Evolutionary conservation across 2,888 invertebrate species (phyloP).

Genomic region (Apotomis betuletana): DNA sequence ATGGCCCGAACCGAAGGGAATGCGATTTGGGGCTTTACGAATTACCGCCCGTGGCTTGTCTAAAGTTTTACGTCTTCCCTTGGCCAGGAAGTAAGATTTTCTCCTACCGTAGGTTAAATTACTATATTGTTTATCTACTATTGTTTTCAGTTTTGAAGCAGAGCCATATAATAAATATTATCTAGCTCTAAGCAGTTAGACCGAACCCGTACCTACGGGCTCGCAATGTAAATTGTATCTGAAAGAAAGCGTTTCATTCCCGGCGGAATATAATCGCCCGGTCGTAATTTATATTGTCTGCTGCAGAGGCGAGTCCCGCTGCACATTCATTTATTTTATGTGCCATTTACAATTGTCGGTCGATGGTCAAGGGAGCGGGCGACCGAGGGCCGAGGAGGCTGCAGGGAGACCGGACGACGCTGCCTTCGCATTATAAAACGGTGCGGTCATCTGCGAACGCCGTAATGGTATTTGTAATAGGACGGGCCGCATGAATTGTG

Average conservation of each 20-base stretch:
- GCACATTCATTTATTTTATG: constrained; percentile 85
- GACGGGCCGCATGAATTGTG: constrained; percentile 74
- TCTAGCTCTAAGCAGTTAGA: not conserved
- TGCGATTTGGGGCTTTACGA: too few species aligned
- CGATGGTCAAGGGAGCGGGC: constrained; percentile 83
- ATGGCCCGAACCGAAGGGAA: too few species aligned
- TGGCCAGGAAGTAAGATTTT: too few species aligned
- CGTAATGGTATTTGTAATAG: constrained; percentile 82
- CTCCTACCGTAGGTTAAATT: too few species aligned
- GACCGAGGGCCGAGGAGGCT: constrained; percentile 59
- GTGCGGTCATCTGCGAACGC: constrained; percentile 83
- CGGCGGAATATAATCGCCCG: constrained; percentile 84
- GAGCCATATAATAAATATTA: too few species aligned
- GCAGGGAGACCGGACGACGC: constrained; percentile 63
- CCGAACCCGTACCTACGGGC: constrained; percentile 6
- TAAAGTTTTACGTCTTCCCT: too few species aligned
- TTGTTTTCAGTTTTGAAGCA: too few species aligned
- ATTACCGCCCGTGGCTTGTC: too few species aligned
- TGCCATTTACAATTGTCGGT: constrained; percentile 85
- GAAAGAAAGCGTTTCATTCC: constrained; percentile 82
- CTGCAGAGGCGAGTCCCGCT: constrained; percentile 84
- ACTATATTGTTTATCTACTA: too few species aligned
- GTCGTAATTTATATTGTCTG: constrained; percentile 85
- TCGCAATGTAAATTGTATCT: constrained; percentile 61
- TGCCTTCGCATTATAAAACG: constrained; percentile 84